Conservation (phyloP, 2,888 invertebrate genomes). For the Nymphalis polychloros region DNA sequence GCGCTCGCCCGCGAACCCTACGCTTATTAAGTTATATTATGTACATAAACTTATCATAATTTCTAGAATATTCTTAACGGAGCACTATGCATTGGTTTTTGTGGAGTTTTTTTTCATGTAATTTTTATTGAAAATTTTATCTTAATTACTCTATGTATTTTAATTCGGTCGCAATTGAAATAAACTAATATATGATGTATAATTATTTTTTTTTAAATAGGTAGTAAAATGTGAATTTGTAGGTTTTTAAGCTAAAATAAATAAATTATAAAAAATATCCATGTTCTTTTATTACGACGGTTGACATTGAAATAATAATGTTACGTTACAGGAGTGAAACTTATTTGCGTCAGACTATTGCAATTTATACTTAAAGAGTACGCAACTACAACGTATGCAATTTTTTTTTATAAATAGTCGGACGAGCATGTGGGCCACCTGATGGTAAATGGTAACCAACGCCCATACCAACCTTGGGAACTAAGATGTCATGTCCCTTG, state of each 20-base stretch:
- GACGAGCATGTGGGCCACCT: too few relatives aligned
- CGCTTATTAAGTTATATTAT: conserved; percentile 38
- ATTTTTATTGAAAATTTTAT: conserved; percentile 20
- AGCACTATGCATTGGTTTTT: too few relatives aligned
- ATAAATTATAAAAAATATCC: conserved; percentile 30
- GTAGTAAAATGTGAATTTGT: conserved; percentile 47
- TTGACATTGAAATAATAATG: too few relatives aligned
- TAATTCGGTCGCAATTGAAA: conserved; percentile 22
- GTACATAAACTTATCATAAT: conserved; percentile 5
- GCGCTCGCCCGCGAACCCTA: conserved; percentile 34
- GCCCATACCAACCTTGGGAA: too few relatives aligned
- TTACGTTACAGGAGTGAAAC: too few relatives aligned
- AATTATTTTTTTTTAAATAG: conserved; percentile 39
- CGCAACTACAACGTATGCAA: too few relatives aligned
- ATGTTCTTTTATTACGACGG: neutral
- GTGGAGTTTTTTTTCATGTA: neutral
- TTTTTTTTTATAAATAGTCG: too few relatives aligned
- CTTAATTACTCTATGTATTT: neutral
- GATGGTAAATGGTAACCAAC: too few relatives aligned
- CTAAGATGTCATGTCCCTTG: too few relatives aligned
- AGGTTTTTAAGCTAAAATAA: conserved; percentile 30
- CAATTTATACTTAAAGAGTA: too few relatives aligned
- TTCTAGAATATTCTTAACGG: neutral
- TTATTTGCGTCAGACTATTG: too few relatives aligned
- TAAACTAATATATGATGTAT: conserved; percentile 47